Percentiles rank a stretch among this genome's conserved stretches.
These are phyloP conservation scores for Rhinichthys osculus DNA, from an alignment of 2,797 vertebrate genomes.

Conservation along the genomic window DNA sequence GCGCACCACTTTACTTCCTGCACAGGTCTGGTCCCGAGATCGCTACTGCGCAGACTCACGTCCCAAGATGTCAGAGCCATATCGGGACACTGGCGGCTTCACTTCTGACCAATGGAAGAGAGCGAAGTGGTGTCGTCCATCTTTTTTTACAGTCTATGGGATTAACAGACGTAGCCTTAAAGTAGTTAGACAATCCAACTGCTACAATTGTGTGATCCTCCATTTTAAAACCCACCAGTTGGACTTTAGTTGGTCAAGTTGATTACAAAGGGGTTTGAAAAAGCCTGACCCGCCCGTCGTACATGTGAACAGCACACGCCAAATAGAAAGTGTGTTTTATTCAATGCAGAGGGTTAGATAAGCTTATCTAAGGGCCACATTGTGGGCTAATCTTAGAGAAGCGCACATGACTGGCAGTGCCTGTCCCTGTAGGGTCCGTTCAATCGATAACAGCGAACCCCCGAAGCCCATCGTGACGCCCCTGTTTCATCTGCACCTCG, in stretches of 20 bases:
- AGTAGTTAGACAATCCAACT: too few relatives aligned
- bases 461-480: background rate
- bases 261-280: slow-evolving; percentile 34
- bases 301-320: slow-evolving; percentile 37
- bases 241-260: slow-evolving; percentile 24
- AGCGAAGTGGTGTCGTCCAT: too few relatives aligned
- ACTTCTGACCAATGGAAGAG: too few relatives aligned
- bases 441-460: slow-evolving; percentile 42
- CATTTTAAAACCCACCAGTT: background rate
- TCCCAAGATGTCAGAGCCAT: too few relatives aligned
- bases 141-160: too few relatives aligned
- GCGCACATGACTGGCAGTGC: slow-evolving; percentile 24
- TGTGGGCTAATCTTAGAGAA: slow-evolving; percentile 46
- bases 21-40: too few relatives aligned
- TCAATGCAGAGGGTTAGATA: slow-evolving; percentile 38
- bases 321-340: slow-evolving; percentile 29
- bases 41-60: too few relatives aligned
- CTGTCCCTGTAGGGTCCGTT: slow-evolving; percentile 16
- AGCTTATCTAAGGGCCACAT: slow-evolving; percentile 48
- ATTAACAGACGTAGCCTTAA: too few relatives aligned
- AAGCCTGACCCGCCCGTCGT: background rate
- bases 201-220: too few relatives aligned
- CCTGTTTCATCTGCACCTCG: background rate
- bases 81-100: too few relatives aligned
- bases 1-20: too few relatives aligned